Percentiles rank a stretch among this genome's conserved stretches.
Conservation (phyloP, 1,140 invertebrate species). For the Drosophila quadrilineata region DNA sequence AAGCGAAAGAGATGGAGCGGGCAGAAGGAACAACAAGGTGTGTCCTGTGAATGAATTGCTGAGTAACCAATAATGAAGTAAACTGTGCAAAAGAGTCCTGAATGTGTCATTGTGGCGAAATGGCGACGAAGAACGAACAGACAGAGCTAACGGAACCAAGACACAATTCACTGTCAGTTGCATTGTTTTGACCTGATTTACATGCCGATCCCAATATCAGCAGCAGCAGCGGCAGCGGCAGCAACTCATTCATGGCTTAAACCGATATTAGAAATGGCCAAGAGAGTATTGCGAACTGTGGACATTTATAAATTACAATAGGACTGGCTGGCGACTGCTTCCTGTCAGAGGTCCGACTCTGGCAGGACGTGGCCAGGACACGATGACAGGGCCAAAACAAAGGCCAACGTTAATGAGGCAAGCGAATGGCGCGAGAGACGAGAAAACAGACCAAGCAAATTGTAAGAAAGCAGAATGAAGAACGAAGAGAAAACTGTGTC, state of each 20-base stretch:
- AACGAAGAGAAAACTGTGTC: too few species aligned
- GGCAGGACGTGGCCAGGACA: neutral
- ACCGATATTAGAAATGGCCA: constrained; percentile 23
- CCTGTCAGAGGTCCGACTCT: neutral
- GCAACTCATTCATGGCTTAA: too few species aligned
- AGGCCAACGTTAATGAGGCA: constrained; percentile 77
- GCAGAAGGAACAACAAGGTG: constrained; percentile 52
- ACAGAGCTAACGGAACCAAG: neutral
- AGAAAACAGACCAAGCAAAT: constrained; percentile 65
- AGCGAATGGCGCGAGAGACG: constrained; percentile 71
- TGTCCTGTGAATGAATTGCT: constrained; percentile 77
- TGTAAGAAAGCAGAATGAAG: constrained; percentile 80
- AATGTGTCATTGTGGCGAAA: constrained; percentile 68
- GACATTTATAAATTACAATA: constrained; percentile 78
- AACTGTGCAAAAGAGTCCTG: constrained; percentile 61
- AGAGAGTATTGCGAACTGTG: constrained; percentile 32
- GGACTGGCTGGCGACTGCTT: constrained; percentile 18
- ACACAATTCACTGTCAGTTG: constrained; percentile 77
- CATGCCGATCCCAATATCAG: constrained; percentile 47
- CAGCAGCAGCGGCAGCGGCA: too few species aligned
- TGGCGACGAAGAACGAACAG: neutral
- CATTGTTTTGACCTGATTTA: constrained; percentile 80
- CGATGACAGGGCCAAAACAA: constrained; percentile 74
- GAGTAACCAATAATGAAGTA: constrained; percentile 80
- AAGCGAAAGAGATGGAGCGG: neutral